Evolutionary conservation across 2,888 invertebrate genomes (phyloP).

Genomic region (Endotricha flammealis): DNA sequence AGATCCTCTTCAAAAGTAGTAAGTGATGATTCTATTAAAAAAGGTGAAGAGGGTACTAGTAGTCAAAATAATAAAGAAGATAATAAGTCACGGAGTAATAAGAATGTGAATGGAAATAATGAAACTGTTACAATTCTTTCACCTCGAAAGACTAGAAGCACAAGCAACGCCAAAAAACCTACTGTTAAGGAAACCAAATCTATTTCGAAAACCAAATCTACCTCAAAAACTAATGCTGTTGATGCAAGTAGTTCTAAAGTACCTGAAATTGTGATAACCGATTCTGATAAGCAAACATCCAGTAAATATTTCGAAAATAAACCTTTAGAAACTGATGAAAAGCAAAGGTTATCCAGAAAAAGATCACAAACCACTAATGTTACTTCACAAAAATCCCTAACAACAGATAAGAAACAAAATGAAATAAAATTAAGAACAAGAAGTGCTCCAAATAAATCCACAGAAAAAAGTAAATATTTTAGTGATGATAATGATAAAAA

Average conservation of each 20-base stretch:
- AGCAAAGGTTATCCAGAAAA: conserved; percentile 27
- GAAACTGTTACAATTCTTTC: neutral
- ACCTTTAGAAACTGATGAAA: conserved; percentile 10
- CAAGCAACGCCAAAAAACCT: conserved; percentile 12
- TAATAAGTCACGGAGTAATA: neutral
- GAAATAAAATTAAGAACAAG: conserved; percentile 41
- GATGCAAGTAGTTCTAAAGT: too few species aligned
- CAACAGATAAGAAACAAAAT: conserved; percentile 12
- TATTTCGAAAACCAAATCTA: conserved; percentile 9
- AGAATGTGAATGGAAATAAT: neutral
- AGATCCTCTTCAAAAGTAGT: conserved; percentile 13
- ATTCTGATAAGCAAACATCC: conserved; percentile 34
- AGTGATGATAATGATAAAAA: conserved; percentile 17
- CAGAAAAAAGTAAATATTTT: conserved; percentile 59
- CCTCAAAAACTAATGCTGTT: too few species aligned
- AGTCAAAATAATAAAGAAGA: too few species aligned
- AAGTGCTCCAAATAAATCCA: conserved; percentile 42
- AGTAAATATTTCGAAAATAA: conserved; percentile 49
- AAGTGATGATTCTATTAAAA: conserved; percentile 6
- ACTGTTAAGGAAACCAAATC: conserved; percentile 13
- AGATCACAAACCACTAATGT: conserved; percentile 31
- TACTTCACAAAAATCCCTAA: conserved; percentile 3
- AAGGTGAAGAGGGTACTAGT: conserved; percentile 3
- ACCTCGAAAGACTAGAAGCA: conserved; percentile 13
- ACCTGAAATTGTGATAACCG: conserved; percentile 42